Base-by-base conservation (phyloP, 2,113 vertebrate genomes). In the Zeus faber region DNA sequence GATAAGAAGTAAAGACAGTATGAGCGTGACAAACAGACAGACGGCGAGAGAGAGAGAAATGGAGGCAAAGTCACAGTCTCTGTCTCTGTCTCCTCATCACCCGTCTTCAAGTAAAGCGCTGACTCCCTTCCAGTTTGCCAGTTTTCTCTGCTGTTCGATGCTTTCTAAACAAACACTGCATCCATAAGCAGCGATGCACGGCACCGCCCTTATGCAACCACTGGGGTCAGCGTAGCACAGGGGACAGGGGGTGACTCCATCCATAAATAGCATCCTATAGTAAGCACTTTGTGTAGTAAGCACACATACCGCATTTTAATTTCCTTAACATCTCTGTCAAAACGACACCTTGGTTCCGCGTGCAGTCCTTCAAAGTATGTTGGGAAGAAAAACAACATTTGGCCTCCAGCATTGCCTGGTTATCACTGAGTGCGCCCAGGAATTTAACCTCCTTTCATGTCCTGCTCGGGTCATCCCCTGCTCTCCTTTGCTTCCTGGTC, bases 231-330 rank as follows among this genome's bases (percentile, higher is more conserved):
- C 55, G 69, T n/a, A 65, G 24, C 47, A 47, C 26, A 58, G 24
- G 58, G 43, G 55, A 56, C 54, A 61, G 68, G 43, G 40, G 65
- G 45, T 17, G 35, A 67, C 49, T 35, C 50, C 40, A 21, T 40
- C 66, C 50, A 43, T 49, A 74, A 77, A 72, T 65, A 74, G 52
- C 58, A 54, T 21, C 9, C 43, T 17, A 52, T 20, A 23, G 41
- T 57, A 51, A 61, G 62, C 61, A 66, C 45, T 72, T 78, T 23
- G 55, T 27, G 37, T n/a, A 54, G 60, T 4, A 59, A 48, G 22
- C 53, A 27, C 5, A 57, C 23, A 25, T 22, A 43, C 57, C 65
- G 65, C 21, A 55, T 17, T 58, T 67, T 54, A 35, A n/a, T n/a
- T n/a, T n/a, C n/a, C n/a, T n/a, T n/a, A n/a, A n/a, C n/a, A n/a